These are phyloP conservation scores for Lanistes nyassanus DNA, from an alignment of 1,140 invertebrate genomes.

Conservation along the genomic window DNA sequence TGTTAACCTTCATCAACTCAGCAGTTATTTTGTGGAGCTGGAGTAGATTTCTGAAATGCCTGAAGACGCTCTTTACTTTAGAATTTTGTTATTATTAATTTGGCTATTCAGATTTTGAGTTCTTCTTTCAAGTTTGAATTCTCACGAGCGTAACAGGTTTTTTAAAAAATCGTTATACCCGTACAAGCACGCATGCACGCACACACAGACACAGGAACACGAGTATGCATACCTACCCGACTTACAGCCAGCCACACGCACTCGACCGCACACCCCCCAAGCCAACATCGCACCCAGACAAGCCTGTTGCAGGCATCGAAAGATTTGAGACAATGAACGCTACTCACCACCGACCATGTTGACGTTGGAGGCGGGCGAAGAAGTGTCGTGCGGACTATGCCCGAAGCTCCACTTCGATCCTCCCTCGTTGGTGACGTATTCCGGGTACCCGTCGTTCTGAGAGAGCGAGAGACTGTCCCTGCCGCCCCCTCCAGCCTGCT, in stretches of 20 bases:
- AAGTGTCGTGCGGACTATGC: neutral
- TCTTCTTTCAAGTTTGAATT: no score
- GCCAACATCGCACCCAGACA: neutral
- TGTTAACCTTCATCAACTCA: no score
- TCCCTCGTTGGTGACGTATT: slow-evolving; percentile 15
- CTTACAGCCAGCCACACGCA: neutral
- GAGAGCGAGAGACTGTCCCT: slow-evolving; percentile 10
- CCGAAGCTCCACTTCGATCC: slow-evolving; percentile 8
- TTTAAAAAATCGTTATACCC: no score
- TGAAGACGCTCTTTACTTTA: no score
- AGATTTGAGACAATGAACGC: neutral
- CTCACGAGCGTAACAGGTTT: no score
- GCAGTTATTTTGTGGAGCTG: no score
- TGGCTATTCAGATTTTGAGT: no score
- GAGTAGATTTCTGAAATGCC: no score
- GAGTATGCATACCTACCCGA: neutral
- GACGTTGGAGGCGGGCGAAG: neutral
- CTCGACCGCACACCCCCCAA: neutral
- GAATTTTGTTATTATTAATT: no score
- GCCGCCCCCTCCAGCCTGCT: neutral
- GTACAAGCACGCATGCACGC: neutral
- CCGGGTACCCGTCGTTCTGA: slow-evolving; percentile 4
- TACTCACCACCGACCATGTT: neutral
- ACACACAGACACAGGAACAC: neutral
- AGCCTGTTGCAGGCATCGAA: neutral